Percentiles rank a stretch among this genome's conserved stretches.
phyloP scores from a whole-genome alignment of 2,797 vertebrate species.

The Decapterus maruadsi region DNA sequence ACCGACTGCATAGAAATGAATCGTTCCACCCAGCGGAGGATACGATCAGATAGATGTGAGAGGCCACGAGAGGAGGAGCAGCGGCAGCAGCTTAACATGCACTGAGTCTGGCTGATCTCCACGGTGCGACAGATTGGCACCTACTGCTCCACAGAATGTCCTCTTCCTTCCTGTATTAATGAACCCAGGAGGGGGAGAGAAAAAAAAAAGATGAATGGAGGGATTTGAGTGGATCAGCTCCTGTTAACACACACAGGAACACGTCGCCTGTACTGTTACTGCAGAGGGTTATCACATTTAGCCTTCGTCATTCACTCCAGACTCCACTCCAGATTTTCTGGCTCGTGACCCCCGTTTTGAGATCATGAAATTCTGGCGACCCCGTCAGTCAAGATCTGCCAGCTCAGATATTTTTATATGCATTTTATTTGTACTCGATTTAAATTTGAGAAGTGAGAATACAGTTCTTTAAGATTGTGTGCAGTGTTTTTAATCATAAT shows the following conservation, averaged over 20 bases:
- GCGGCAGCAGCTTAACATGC: slow-evolving; percentile 62
- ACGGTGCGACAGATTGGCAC: slow-evolving; percentile 82
- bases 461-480: too few relatives aligned
- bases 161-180: slow-evolving; percentile 80
- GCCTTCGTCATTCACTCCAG: slow-evolving; percentile 9
- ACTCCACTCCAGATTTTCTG: too few relatives aligned
- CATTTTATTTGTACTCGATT: too few relatives aligned
- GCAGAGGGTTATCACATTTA: slow-evolving; percentile 44
- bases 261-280: slow-evolving; percentile 11
- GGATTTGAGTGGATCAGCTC: slow-evolving; percentile 50
- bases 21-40: slow-evolving; percentile 28
- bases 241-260: slow-evolving; percentile 37
- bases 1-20: slow-evolving; percentile 46
- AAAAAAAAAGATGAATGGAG: slow-evolving; percentile 68
- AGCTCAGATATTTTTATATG: too few relatives aligned
- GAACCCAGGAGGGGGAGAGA: slow-evolving; percentile 50
- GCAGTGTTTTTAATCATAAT: too few relatives aligned
- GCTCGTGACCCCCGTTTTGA: too few relatives aligned
- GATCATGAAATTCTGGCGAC: too few relatives aligned
- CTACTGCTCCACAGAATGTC: slow-evolving; percentile 78
- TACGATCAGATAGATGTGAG: slow-evolving; percentile 50
- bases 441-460: too few relatives aligned
- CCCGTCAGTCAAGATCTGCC: too few relatives aligned
- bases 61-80: slow-evolving; percentile 54
- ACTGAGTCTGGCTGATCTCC: slow-evolving; percentile 76